These are phyloP conservation scores for Chrysochloris asiatica DNA, from an alignment of 2,113 vertebrate genomes.

Conservation along the genomic window DNA sequence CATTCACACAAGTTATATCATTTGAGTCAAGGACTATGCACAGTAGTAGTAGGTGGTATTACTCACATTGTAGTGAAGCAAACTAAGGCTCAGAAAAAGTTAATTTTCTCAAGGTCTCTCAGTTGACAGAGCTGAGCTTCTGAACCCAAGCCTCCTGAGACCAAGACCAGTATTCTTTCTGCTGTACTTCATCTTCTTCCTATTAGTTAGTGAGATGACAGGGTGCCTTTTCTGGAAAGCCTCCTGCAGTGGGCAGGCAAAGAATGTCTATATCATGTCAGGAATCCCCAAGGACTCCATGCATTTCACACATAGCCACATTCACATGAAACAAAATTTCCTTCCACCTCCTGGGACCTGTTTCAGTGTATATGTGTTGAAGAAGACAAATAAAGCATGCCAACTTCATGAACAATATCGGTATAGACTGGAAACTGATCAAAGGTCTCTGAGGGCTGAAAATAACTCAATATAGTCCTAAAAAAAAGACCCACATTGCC, in stretches of 20 bases:
- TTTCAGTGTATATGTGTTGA: neutral
- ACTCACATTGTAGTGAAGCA: constrained; percentile 10
- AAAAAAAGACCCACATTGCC: neutral
- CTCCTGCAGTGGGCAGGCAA: neutral
- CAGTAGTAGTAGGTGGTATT: neutral
- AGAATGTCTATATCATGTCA: constrained; percentile 24
- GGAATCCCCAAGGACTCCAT: constrained; percentile 27
- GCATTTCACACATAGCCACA: neutral
- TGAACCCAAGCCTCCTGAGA: neutral
- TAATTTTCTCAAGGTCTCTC: neutral
- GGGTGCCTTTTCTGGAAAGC: neutral
- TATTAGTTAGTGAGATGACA: constrained; percentile 9
- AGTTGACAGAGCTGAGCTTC: constrained; percentile 7
- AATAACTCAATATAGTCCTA: constrained; percentile 5
- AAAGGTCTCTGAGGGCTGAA: neutral
- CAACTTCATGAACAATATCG: neutral
- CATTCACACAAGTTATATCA: neutral
- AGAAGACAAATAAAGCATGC: constrained; percentile 5
- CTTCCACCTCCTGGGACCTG: neutral
- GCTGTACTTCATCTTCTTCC: neutral
- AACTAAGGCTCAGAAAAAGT: constrained; percentile 8
- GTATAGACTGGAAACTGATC: neutral
- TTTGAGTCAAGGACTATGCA: constrained; percentile 37
- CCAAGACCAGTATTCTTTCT: neutral
- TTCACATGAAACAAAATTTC: constrained; percentile 47